Base-by-base conservation (phyloP, 2,113 vertebrate genomes). In the Salvelinus alpinus region DNA sequence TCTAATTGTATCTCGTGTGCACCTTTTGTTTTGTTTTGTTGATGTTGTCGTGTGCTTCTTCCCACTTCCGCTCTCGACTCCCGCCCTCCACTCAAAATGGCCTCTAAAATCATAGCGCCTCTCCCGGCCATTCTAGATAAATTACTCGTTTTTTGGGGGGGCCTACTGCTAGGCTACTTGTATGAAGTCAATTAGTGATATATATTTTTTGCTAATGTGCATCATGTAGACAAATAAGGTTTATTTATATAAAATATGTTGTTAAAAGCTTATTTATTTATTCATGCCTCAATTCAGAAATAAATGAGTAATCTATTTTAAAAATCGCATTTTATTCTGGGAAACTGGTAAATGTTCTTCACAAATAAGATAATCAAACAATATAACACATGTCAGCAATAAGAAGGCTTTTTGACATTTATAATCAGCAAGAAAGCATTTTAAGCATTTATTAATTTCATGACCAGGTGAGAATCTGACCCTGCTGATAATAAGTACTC, bases 391-490 rank as follows among this genome's bases (percentile, higher is more conserved):
- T 51, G 48, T 51, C 48, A 14, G 48, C 48, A 60, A 60, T 60
- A 60, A 60, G 14, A 51, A 4, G 11, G 5, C 16, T 22, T 14
- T 60, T 60, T 60, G 12, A 60, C 4, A n/a, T 60, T n/a, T 22
- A 60, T 20, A 60, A 20, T 60, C 57, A 6, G 57, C 57, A 60
- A 18, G 5, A 34, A 67, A 12, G 12, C 4, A 38, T 67, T 29
- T 5, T 64, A 25, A 24, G 27, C 24, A 18, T 70, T 70, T 48
- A 70, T 44, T 8, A 12, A 65, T 44, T 68, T 78, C 29, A 67
- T 31, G 75, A 90, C 95, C 95, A 93, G 18, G 87, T 76, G 1
- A 85, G 81, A 16, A 94, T 90, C 90, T 5, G 91, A 84, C 0
- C 73, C 92, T 68, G 88, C 89, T 0, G 93, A 91, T 5, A 93